These are phyloP conservation scores for Nestor notabilis DNA, from an alignment of 2,113 vertebrate genomes.

Conservation along the genomic window DNA sequence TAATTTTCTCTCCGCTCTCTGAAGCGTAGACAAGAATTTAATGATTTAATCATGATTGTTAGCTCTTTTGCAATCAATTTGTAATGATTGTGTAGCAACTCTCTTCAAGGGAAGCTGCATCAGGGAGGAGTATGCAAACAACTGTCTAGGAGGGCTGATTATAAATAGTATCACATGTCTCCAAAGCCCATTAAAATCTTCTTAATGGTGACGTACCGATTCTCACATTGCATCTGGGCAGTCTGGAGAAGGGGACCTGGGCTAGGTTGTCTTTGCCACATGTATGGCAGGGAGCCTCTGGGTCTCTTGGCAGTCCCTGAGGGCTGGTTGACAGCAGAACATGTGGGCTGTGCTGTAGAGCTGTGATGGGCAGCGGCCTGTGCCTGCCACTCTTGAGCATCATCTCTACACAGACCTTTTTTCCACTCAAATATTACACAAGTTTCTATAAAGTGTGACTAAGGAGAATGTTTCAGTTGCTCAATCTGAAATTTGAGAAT, in stretches of 20 bases:
- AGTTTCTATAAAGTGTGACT: background rate
- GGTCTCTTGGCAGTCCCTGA: background rate
- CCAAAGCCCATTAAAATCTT: constrained; percentile 71
- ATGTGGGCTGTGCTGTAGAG: background rate
- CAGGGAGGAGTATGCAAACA: constrained; percentile 88
- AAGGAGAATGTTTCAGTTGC: background rate
- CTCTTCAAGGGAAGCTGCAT: constrained; percentile 82
- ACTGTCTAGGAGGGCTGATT: constrained; percentile 72
- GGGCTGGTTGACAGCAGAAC: background rate
- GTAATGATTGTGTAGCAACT: constrained; percentile 99
- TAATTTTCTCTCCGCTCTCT: constrained; percentile 99
- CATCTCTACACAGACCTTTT: background rate
- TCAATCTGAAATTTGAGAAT: background rate
- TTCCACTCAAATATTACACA: background rate
- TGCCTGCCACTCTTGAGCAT: background rate
- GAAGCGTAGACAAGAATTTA: constrained; percentile 99
- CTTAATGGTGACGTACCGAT: background rate
- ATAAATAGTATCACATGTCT: constrained; percentile 71
- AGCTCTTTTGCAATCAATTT: constrained; percentile 99
- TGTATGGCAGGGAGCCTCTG: accelerated
- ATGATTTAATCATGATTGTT: constrained; percentile 99
- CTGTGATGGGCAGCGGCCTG: background rate
- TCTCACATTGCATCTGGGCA: background rate
- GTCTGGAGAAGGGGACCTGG: background rate
- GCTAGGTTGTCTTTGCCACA: background rate